Conservation (phyloP, 2,113 vertebrate species). For the Piaya cayana region DNA sequence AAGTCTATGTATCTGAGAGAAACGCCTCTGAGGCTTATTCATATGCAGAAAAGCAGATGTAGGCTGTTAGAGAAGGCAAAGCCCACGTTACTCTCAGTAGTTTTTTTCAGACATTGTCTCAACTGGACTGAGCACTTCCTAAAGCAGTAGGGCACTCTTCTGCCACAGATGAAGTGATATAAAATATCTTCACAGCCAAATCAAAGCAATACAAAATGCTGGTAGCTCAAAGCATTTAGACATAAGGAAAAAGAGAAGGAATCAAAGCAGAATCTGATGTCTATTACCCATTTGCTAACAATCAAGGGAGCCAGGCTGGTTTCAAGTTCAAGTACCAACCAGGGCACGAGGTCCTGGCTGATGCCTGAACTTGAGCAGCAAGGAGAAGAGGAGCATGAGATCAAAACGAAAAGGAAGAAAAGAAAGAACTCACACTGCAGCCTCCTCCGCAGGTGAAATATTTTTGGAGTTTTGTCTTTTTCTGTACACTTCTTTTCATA, state of each 20-base stretch:
- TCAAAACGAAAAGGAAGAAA: neutral
- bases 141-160: neutral
- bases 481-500: neutral
- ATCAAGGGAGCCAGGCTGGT: neutral
- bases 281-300: neutral
- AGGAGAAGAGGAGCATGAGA: neutral
- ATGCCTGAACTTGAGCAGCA: neutral
- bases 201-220: neutral
- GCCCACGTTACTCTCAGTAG: fast-evolving
- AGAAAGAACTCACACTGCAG: neutral
- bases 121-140: neutral
- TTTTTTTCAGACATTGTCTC: neutral
- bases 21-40: neutral
- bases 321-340: neutral
- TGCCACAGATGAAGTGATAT: neutral
- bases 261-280: neutral
- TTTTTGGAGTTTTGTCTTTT: neutral
- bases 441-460: neutral
- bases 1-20: neutral
- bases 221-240: neutral
- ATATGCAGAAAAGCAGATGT: neutral
- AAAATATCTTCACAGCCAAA: neutral
- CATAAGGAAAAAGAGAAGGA: neutral
- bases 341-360: neutral
- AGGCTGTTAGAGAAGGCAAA: neutral